Conservation (phyloP, 2,888 invertebrate species). For the Coelopa pilipes region DNA sequence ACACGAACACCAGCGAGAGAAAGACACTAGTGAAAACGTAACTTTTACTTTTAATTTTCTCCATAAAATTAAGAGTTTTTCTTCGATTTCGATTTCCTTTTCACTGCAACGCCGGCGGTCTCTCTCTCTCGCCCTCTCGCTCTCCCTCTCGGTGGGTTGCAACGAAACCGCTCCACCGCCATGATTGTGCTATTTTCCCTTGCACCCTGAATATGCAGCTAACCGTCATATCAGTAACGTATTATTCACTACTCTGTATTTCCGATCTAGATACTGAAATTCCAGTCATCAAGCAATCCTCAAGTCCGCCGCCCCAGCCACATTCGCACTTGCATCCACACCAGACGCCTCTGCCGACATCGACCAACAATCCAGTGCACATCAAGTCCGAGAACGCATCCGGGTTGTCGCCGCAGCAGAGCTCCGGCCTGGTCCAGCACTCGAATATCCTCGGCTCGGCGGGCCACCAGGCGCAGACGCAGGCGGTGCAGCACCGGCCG, state of each 20-base stretch:
- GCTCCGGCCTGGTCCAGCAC: conserved; percentile 46
- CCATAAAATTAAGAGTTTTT: conserved; percentile 22
- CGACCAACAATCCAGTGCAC: conserved; percentile 59
- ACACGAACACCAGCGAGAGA: conserved; percentile 24
- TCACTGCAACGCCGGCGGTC: conserved; percentile 7
- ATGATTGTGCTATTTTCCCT: no score
- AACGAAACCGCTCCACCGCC: conserved; percentile 21
- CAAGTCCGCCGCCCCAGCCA: conserved; percentile 60
- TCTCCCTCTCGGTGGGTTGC: conserved; percentile 19
- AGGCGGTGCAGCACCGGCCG: conserved; percentile 65
- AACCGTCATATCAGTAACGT: no score
- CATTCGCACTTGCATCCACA: conserved; percentile 55
- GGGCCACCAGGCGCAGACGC: conserved; percentile 57
- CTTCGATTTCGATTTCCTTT: conserved; percentile 18
- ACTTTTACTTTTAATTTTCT: conserved; percentile 61
- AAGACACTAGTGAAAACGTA: conserved; percentile 65
- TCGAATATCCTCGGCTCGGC: conserved; percentile 46
- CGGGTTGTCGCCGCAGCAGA: conserved; percentile 41
- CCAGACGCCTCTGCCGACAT: conserved; percentile 50
- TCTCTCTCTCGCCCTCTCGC: neutral
- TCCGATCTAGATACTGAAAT: conserved; percentile 65
- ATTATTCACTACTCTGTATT: no score
- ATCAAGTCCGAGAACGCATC: conserved; percentile 60
- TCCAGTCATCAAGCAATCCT: conserved; percentile 67
- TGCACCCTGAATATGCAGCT: no score